Conservation (phyloP, 2,888 invertebrate species). For the Aspidiotus destructor region DNA sequence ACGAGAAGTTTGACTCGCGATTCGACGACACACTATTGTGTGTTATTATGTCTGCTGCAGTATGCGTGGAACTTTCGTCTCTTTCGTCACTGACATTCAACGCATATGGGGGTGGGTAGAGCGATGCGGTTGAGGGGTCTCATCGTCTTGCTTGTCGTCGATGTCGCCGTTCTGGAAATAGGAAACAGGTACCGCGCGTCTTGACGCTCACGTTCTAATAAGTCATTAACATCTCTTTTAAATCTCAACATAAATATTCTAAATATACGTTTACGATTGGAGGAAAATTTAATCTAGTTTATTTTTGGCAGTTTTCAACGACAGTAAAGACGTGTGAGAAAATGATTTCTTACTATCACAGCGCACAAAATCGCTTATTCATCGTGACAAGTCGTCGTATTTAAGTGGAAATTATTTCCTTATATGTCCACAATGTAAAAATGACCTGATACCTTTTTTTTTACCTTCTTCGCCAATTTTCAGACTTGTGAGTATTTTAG, state of each 20-base stretch:
- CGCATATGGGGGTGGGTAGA: neutral
- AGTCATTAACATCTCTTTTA: conserved; percentile 29
- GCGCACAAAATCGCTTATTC: too few species aligned
- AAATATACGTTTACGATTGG: conserved; percentile 28
- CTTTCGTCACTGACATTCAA: conserved; percentile 1
- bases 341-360: neutral
- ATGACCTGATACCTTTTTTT: too few species aligned
- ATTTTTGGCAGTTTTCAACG: conserved; percentile 23
- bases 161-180: conserved; percentile 20
- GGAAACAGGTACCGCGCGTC: conserved; percentile 26
- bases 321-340: neutral
- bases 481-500: too few species aligned
- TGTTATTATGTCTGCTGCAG: conserved; percentile 1
- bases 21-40: neutral
- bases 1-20: too few species aligned
- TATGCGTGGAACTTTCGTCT: neutral
- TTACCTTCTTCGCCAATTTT: too few species aligned
- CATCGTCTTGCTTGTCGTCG: conserved; percentile 6
- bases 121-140: neutral
- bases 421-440: too few species aligned
- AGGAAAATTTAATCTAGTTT: conserved; percentile 25
- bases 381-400: too few species aligned
- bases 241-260: conserved; percentile 28
- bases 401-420: too few species aligned
- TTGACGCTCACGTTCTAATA: conserved; percentile 26